Evolutionary conservation across 2,888 invertebrate genomes (phyloP), one percentile per base, ranked within the genome.

Genomic region (Ceraclea dissimilis): DNA sequence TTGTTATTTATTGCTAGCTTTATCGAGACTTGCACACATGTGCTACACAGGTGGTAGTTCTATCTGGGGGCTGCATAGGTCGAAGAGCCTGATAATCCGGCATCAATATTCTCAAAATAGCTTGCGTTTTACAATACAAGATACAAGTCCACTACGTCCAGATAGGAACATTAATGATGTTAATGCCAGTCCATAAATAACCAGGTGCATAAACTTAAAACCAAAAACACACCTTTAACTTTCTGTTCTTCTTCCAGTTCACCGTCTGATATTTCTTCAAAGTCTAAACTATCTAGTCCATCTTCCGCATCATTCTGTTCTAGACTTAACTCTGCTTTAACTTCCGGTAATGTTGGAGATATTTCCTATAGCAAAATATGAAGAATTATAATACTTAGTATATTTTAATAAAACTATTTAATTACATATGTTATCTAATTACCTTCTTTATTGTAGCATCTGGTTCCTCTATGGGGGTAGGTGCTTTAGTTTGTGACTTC

Each of bases 221-320:
- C n/a, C n/a, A n/a, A n/a, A 10, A 26, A 26, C 26, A 8, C 56
- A 58, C 66, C 85, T 71, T 78, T 83, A 62, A 80, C 78, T 66
- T 80, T 83, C 13, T 87, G 81, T 65, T 91, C 88, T 68, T 91
- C 90, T 68, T 93, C 92, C 33, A 92, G 72, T 70, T 93, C 93
- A 52, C 91, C 92, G 70, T 93, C 92, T 16, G 91, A 91, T 66
- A 92, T 91, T 74, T 92, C 91, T 71, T 92, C 92, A 72, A 92
- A 92, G 67, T 90, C 91, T 67, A 91, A 79, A 65, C 82, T 81
- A 61, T 85, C 81, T 66, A 84, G 81, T 65, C 85, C 85, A 63
- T 88, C 87, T 58, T 87, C 88, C 63, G 86, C 86, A 60, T 81
- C 79, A 16, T 74, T 74, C 60, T 81, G 80, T 52, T 80, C 75